Conservation (phyloP, 2,888 invertebrate species). For the Boloria selene region DNA sequence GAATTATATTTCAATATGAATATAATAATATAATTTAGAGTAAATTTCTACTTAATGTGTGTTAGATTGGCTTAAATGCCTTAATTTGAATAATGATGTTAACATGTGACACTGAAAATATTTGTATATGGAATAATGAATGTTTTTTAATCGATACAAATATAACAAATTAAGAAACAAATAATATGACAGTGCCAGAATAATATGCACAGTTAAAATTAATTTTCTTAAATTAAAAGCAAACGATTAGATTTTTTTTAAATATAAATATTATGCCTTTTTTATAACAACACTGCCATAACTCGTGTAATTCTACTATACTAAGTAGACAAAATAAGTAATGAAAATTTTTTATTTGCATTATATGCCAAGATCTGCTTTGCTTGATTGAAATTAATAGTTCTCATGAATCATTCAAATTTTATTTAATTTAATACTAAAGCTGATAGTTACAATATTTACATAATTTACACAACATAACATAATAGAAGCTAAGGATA, state of each 20-base stretch:
- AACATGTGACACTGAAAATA: background rate
- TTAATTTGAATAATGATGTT: too few species aligned
- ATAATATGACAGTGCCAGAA: conserved; percentile 13
- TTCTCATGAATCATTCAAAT: conserved; percentile 3
- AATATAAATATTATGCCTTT: too few species aligned
- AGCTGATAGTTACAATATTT: conserved; percentile 67
- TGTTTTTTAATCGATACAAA: background rate
- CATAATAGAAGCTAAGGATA: conserved; percentile 8
- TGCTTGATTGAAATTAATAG: conserved; percentile 18
- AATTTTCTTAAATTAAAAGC: background rate
- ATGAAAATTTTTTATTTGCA: conserved; percentile 8
- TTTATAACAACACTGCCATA: conserved; percentile 8
- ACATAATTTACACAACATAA: conserved; percentile 66
- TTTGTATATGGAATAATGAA: conserved; percentile 2
- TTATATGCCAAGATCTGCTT: background rate
- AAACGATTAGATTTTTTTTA: too few species aligned
- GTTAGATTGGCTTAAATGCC: too few species aligned
- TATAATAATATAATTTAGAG: too few species aligned
- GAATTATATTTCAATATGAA: too few species aligned
- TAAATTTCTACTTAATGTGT: too few species aligned
- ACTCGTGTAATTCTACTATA: background rate
- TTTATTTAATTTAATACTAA: conserved; percentile 46
- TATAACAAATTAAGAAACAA: background rate
- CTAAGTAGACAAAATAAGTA: background rate
- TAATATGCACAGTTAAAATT: background rate